These are phyloP conservation scores for Mallotus villosus DNA, from an alignment of 2,797 vertebrate genomes.

Conservation along the genomic window DNA sequence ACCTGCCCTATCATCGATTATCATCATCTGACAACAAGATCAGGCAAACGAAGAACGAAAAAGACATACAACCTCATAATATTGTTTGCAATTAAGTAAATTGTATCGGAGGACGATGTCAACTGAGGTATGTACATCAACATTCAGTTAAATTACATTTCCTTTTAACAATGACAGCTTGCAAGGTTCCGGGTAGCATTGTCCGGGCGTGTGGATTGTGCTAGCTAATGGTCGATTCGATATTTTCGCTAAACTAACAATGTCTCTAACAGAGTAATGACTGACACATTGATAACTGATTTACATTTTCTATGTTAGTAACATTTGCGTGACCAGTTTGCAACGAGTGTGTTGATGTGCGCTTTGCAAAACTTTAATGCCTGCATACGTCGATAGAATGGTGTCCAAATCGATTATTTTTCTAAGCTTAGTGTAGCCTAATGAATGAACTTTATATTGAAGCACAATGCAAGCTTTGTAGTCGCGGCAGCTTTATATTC, in stretches of 20 bases:
- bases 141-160: not conserved
- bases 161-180: not conserved
- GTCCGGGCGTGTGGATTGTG: not conserved
- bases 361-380: not conserved
- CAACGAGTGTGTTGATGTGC: not conserved
- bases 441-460: not conserved
- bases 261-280: not conserved
- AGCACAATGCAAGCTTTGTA: not conserved
- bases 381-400: not conserved
- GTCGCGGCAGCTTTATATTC: too few relatives aligned
- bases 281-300: not conserved
- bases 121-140: not conserved
- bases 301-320: not conserved
- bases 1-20: slow-evolving; percentile 1
- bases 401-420: not conserved
- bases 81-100: not conserved
- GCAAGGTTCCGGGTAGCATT: slow-evolving; percentile 1
- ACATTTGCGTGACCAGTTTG: not conserved
- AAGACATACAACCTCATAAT: not conserved
- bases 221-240: not conserved
- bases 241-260: not conserved
- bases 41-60: not conserved
- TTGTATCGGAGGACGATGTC: not conserved
- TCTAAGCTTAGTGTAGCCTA: not conserved
- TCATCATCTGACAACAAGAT: not conserved